These are phyloP conservation scores for honey bee (Apis mellifera) DNA, from an alignment of 1,140 invertebrate species.

Conservation along the genomic window DNA sequence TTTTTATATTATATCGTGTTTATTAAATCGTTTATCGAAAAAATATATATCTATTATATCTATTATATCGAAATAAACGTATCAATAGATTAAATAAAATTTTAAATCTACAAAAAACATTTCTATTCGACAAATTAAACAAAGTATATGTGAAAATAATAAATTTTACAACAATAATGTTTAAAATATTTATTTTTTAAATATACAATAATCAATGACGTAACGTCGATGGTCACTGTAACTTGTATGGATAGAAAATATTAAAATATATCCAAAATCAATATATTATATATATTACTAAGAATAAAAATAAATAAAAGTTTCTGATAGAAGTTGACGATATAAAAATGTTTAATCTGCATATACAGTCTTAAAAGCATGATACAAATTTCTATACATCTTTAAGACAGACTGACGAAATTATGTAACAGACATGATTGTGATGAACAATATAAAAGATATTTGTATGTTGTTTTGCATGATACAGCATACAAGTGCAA, in stretches of 20 bases:
- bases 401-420: conserved; percentile 37
- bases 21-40: too few species aligned
- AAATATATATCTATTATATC: background rate
- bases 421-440: conserved; percentile 35
- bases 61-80: background rate
- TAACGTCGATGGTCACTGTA: conserved; percentile 53
- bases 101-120: background rate
- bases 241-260: conserved; percentile 53
- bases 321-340: conserved; percentile 56
- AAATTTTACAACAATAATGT: conserved; percentile 37
- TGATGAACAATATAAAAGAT: conserved; percentile 8
- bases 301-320: conserved; percentile 73
- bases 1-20: too few species aligned
- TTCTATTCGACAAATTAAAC: background rate
- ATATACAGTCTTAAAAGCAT: conserved; percentile 53
- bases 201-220: conserved; percentile 69
- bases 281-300: conserved; percentile 52
- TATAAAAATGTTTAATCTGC: conserved; percentile 61
- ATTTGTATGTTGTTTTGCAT: background rate
- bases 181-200: conserved; percentile 78
- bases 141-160: background rate
- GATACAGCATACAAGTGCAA: background rate
- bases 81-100: background rate
- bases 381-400: conserved; percentile 53
- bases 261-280: conserved; percentile 49